Evolutionary conservation across 23 tunicate species (phyloP).

Genomic region (Oikopleura vanhoeffeni): DNA sequence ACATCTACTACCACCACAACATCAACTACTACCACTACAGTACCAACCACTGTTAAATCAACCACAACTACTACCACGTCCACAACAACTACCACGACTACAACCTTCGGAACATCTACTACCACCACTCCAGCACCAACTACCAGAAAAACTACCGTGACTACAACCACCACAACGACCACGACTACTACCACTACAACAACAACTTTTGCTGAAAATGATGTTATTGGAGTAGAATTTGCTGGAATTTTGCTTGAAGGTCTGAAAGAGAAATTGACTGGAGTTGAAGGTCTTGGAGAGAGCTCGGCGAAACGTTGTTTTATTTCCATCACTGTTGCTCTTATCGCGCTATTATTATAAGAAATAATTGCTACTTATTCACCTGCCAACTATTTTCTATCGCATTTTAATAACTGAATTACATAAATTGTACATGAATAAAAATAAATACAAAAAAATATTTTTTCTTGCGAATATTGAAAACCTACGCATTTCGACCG

Average conservation of each 20-base stretch:
- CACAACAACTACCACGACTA: not conserved
- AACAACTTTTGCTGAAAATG: not conserved
- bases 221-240: not conserved
- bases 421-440: too few species aligned
- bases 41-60: not conserved
- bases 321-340: not conserved
- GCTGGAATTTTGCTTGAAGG: not conserved
- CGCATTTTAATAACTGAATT: too few species aligned
- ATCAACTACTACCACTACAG: not conserved
- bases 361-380: too few species aligned
- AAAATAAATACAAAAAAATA: too few species aligned
- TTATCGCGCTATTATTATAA: too few species aligned
- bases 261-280: not conserved
- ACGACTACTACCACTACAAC: not conserved
- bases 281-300: not conserved
- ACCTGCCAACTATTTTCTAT: too few species aligned
- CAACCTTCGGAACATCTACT: not conserved
- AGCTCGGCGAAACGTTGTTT: not conserved
- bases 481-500: too few species aligned
- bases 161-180: slow-evolving; percentile 10
- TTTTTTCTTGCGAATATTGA: too few species aligned
- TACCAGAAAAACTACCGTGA: not conserved
- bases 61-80: not conserved
- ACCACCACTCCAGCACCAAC: not conserved
- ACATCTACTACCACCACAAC: slow-evolving; percentile 8